Percentiles rank a stretch among this genome's conserved stretches.
Conservation (phyloP, 2,113 vertebrate species). For the Gobio gobio region DNA sequence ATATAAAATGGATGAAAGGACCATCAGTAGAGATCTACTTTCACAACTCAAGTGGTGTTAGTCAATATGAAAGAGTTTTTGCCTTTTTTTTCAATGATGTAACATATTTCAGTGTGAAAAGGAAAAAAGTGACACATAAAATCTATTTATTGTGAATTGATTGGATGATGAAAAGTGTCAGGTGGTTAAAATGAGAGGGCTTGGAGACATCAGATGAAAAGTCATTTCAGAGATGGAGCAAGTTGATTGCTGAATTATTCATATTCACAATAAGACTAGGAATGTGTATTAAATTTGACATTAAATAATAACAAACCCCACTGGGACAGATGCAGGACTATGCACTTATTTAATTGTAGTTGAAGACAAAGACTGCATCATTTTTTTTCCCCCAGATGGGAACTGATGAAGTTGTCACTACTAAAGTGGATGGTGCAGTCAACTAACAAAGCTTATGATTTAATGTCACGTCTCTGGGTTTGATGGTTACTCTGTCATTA, state of each 20-base stretch:
- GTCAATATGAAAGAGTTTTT: neutral
- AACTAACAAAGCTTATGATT: conserved; percentile 25
- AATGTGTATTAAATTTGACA: neutral
- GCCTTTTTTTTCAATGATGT: neutral
- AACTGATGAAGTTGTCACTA: conserved; percentile 11
- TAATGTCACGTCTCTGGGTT: conserved; percentile 11
- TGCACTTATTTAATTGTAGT: neutral
- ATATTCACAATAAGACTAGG: neutral
- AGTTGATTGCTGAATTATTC: neutral
- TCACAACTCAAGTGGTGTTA: neutral
- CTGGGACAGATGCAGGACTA: neutral
- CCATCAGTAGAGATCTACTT: neutral
- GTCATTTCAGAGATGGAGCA: neutral
- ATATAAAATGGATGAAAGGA: neutral
- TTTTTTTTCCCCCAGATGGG: conserved; percentile 7
- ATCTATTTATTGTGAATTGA: neutral
- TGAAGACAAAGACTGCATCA: neutral
- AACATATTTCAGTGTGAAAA: neutral
- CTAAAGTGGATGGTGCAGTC: neutral
- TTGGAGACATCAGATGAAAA: neutral
- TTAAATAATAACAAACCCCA: neutral
- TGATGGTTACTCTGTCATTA: conserved; percentile 33
- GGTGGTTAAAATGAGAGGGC: too few relatives aligned
- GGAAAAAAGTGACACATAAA: neutral
- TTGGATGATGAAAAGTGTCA: too few relatives aligned